Evolutionary conservation across 2,113 vertebrate species (phyloP), one percentile per base, ranked within the genome.

Genomic region (Ochotona curzoniae): DNA sequence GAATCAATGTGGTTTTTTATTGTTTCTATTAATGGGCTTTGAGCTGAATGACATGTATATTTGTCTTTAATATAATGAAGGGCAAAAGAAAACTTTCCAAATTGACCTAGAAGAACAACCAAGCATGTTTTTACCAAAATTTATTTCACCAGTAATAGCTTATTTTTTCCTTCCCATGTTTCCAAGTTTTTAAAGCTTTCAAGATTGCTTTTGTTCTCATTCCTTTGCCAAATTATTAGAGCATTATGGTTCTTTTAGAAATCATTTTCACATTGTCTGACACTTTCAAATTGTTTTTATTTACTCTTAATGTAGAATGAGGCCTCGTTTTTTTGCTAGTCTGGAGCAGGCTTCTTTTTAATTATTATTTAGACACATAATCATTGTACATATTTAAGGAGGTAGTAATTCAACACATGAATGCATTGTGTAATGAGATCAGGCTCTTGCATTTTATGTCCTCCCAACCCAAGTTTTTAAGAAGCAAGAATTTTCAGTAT

Each of bases 201-300:
- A 93, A 83, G 54, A 75, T 71, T 89, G 66, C 54, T 81, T 94
- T 92, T 25, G 38, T 71, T 92, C 18, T 83, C 20, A 15, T 18
- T 82, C n/a, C 51, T 95, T 96, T 93, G 83, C 76, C 84, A 96
- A 28, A 14, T 67, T 93, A 87, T 78, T 89, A 87, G 93, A 91
- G 25, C 61, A 84, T 91, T 71, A 74, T 89, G 66, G 87, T 81
- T 87, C 23, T 3, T 81, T 93, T 86, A 92, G 47, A 85, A 82
- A 90, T 83, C 15, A 84, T 92, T 94, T 93, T 91, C 83, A 32
- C 54, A 63, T 92, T 96, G 89, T 83, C 57, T 89, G 76, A 89
- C 21, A 63, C n/a, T 84, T 93, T 71, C 47, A 89, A 25, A 20
- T 32, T 75, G 12, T 44, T 17, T 12, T 90, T 82, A 78, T 70